Evolutionary conservation across 2,888 invertebrate species (phyloP).

Genomic region (Drosophila glabriapex): DNA sequence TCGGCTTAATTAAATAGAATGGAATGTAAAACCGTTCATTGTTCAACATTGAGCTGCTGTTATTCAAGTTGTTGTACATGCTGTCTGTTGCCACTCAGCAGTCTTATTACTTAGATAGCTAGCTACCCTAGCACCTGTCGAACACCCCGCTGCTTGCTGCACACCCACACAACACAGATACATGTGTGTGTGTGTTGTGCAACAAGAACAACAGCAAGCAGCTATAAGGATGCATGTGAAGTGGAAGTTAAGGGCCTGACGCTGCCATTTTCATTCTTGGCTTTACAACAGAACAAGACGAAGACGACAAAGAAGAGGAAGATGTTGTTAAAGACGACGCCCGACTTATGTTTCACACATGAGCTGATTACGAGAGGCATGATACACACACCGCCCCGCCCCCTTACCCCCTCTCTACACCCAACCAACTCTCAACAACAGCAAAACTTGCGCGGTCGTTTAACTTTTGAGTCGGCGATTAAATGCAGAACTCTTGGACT

Average conservation of each 20-base stretch:
- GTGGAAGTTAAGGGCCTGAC: conserved; percentile 56
- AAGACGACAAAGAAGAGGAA: conserved; percentile 12
- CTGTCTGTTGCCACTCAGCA: conserved; percentile 21
- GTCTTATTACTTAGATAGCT: conserved; percentile 25
- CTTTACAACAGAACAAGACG: conserved; percentile 24
- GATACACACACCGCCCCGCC: neutral
- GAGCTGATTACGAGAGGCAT: conserved; percentile 57
- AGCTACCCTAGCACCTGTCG: neutral
- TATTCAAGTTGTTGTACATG: conserved; percentile 7
- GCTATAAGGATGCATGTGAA: conserved; percentile 70
- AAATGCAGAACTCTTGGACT: conserved; percentile 76
- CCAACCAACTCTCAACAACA: conserved; percentile 4
- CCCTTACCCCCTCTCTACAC: neutral
- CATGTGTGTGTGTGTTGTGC: conserved; percentile 42
- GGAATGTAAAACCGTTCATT: conserved; percentile 66
- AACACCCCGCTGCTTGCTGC: neutral
- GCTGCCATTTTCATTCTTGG: conserved; percentile 64
- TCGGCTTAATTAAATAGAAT: conserved; percentile 71
- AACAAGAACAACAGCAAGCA: conserved; percentile 29
- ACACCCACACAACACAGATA: conserved; percentile 29
- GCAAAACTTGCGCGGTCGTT: conserved; percentile 76
- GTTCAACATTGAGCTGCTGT: conserved; percentile 20
- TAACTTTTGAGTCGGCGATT: conserved; percentile 76
- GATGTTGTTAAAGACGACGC: conserved; percentile 5
- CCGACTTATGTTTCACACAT: conserved; percentile 54